phyloP scores from a whole-genome alignment of 2,888 invertebrate genomes.

The Epinotia nisella region DNA sequence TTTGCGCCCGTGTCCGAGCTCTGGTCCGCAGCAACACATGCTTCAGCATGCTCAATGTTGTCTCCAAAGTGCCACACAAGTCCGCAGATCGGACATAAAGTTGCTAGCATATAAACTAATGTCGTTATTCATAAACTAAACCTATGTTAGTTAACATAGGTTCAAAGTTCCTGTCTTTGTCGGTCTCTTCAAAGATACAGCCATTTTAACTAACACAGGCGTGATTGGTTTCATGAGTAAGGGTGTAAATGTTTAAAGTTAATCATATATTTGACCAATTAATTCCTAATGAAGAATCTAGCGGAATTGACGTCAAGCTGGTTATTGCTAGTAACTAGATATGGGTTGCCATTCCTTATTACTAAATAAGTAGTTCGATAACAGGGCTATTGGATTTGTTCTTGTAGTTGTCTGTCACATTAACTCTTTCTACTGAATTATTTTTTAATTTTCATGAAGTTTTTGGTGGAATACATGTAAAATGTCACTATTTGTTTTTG shows the following conservation, averaged over 20 bases:
- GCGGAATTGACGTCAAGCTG: constrained; percentile 21
- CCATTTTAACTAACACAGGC: not conserved
- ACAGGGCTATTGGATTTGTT: not conserved
- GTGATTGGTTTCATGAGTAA: not conserved
- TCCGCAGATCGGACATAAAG: constrained; percentile 48
- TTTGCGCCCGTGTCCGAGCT: not conserved
- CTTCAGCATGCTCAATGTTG: constrained; percentile 59
- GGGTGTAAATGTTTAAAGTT: constrained; percentile 10
- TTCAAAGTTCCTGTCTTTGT: not conserved
- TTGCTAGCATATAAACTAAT: constrained; percentile 63
- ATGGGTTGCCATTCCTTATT: constrained; percentile 66
- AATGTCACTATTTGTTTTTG: not conserved
- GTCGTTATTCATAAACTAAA: constrained; percentile 7
- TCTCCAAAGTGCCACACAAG: constrained; percentile 69
- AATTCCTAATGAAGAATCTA: not conserved
- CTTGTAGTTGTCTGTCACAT: constrained; percentile 21
- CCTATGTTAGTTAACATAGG: constrained; percentile 11
- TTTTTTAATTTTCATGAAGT: not conserved
- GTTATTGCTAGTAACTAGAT: constrained; percentile 65
- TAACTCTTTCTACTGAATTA: constrained; percentile 20
- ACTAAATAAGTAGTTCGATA: constrained; percentile 2
- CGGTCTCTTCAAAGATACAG: not conserved
- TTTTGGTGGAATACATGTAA: not conserved
- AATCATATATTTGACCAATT: not conserved
- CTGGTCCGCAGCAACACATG: constrained; percentile 42